phyloP scores from a whole-genome alignment of 2,797 vertebrate genomes.

The Poeciliopsis paucimaculata region DNA sequence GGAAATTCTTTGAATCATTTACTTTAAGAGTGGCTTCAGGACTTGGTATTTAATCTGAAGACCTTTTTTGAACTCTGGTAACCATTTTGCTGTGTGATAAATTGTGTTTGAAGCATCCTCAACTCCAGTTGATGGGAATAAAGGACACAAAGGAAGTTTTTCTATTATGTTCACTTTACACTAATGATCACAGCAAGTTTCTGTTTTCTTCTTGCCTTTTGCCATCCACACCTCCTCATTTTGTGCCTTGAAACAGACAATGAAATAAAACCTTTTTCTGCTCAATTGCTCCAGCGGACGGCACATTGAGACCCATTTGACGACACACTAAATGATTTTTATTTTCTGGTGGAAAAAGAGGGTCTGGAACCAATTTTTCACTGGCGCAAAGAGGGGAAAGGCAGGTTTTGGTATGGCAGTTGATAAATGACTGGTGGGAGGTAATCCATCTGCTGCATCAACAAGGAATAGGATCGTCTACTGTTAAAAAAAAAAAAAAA shows the following conservation, averaged over 20 bases:
- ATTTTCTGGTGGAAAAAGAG: conserved; percentile 50
- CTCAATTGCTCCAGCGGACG: conserved; percentile 7
- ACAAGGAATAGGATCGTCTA: conserved; percentile 78
- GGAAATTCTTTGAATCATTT: neutral
- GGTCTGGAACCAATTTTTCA: conserved; percentile 64
- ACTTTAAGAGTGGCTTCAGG: neutral
- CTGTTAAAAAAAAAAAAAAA: conserved; percentile 62
- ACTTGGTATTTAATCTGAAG: neutral
- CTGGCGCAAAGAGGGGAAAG: conserved; percentile 55
- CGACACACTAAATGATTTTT: conserved; percentile 53
- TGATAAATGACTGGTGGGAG: conserved; percentile 78
- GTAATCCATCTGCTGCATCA: conserved; percentile 81
- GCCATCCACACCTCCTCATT: neutral
- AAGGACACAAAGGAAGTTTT: neutral
- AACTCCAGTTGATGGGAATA: neutral
- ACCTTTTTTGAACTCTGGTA: neutral
- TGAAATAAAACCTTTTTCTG: conserved; percentile 26
- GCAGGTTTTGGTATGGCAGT: conserved; percentile 70
- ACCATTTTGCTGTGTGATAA: neutral
- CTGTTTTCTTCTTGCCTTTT: neutral
- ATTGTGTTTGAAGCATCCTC: neutral
- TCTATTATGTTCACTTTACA: conserved; percentile 2
- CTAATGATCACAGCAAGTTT: neutral
- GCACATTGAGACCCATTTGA: conserved; percentile 41
- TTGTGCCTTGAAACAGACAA: conserved; percentile 19